These are phyloP conservation scores for Anguilla marmorata DNA, from an alignment of 2,797 vertebrate genomes.

Conservation along the genomic window DNA sequence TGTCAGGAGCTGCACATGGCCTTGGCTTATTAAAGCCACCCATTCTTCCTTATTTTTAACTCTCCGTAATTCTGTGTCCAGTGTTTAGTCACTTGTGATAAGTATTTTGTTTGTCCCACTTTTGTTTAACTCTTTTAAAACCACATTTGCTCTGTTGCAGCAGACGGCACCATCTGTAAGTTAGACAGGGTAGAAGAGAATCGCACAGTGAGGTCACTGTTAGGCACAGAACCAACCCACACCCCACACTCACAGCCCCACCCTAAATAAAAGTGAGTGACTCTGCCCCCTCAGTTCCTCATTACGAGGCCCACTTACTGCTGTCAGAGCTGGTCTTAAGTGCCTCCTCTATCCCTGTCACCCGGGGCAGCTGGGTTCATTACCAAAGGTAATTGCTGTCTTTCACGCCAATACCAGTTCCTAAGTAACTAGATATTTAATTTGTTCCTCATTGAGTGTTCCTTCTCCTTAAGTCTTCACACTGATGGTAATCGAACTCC, in stretches of 20 bases:
- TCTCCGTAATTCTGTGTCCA: neutral
- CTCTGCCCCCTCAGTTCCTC: neutral
- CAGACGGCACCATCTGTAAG: neutral
- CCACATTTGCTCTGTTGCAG: neutral
- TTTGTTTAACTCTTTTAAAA: neutral
- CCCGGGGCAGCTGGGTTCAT: slow-evolving; percentile 15
- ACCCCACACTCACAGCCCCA: too few species aligned
- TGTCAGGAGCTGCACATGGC: neutral
- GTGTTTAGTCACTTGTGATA: neutral
- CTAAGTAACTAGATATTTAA: slow-evolving; percentile 30
- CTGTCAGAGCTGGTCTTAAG: slow-evolving; percentile 11
- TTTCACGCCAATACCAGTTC: slow-evolving; percentile 10
- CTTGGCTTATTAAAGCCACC: neutral
- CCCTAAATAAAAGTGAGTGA: too few species aligned
- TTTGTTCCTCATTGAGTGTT: slow-evolving; percentile 11
- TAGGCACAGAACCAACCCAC: neutral
- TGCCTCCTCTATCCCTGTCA: slow-evolving; percentile 14
- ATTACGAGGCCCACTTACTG: neutral
- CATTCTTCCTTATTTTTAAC: neutral
- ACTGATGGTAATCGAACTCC: slow-evolving; percentile 6
- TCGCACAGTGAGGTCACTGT: neutral
- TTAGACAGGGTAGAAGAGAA: neutral
- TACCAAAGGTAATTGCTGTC: slow-evolving; percentile 25
- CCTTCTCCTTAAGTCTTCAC: neutral
- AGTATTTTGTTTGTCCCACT: neutral